phyloP scores from a whole-genome alignment of 2,888 invertebrate species.

The Caenorhabditis japonica region DNA sequence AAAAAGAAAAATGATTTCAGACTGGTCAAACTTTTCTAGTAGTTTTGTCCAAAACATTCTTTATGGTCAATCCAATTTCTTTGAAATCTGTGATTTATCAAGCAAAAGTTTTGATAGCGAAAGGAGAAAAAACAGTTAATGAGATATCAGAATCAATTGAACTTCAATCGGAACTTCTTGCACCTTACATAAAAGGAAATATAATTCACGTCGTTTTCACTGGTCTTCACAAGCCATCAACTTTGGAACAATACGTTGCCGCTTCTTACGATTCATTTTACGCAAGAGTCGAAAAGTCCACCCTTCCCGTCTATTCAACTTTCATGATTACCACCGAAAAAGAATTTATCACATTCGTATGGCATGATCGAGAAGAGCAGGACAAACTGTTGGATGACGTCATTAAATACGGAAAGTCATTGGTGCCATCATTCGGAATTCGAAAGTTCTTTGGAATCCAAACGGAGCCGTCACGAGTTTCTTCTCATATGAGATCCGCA shows the following conservation, averaged over 20 bases:
- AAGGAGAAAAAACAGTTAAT: conserved; percentile 59
- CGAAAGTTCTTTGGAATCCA: conserved; percentile 72
- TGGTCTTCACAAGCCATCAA: conserved; percentile 57
- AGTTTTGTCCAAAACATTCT: conserved; percentile 53
- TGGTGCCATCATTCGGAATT: conserved; percentile 71
- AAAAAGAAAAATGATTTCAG: conserved; percentile 33
- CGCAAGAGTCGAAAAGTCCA: conserved; percentile 58
- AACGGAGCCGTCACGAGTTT: conserved; percentile 59
- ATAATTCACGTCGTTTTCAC: conserved; percentile 60
- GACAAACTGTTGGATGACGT: conserved; percentile 51
- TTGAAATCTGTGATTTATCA: conserved; percentile 62
- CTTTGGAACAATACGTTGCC: conserved; percentile 66
- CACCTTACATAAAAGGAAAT: conserved; percentile 52
- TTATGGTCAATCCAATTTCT: conserved; percentile 62
- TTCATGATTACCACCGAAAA: conserved; percentile 62
- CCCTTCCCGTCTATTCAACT: conserved; percentile 64
- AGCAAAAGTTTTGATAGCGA: conserved; percentile 66
- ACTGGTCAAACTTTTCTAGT: conserved; percentile 64
- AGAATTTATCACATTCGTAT: conserved; percentile 66
- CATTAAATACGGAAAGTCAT: conserved; percentile 49
- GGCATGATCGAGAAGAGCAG: conserved; percentile 61
- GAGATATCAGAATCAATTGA: conserved; percentile 66
- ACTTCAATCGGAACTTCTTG: conserved; percentile 60
- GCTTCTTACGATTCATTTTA: conserved; percentile 60
- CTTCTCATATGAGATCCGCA: conserved; percentile 40